phyloP scores from a whole-genome alignment of 2,113 vertebrate species.

The Carettochelys insculpta region DNA sequence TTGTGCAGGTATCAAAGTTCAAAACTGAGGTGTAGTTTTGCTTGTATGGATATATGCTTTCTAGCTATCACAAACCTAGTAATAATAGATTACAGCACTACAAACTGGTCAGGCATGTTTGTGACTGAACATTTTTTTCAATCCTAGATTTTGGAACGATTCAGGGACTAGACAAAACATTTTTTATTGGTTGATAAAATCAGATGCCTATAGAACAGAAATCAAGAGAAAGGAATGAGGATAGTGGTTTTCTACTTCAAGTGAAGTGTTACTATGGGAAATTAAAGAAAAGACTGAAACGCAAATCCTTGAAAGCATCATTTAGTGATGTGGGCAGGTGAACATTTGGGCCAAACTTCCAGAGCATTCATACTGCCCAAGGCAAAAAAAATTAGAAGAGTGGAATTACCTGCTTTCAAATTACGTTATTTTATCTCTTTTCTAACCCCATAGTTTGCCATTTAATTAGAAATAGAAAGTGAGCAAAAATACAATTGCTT shows the following conservation, averaged over 20 bases:
- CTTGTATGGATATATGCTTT: not conserved
- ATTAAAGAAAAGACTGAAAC: not conserved
- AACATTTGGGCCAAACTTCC: not conserved
- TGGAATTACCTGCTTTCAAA: not conserved
- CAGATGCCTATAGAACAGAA: not conserved
- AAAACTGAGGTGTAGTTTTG: not conserved
- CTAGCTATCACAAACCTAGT: not conserved
- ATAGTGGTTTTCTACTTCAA: not conserved
- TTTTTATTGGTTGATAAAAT: not conserved
- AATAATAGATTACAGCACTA: not conserved
- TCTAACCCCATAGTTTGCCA: not conserved
- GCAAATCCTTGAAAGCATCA: not conserved
- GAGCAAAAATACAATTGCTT: not conserved
- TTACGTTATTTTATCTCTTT: not conserved
- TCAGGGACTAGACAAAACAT: not conserved
- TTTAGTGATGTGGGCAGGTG: not conserved
- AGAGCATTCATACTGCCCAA: not conserved
- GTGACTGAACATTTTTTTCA: not conserved
- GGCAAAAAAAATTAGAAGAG: not conserved
- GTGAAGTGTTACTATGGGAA: not conserved
- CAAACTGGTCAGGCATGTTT: not conserved
- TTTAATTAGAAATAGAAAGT: not conserved
- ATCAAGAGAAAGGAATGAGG: not conserved
- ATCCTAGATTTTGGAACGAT: not conserved
- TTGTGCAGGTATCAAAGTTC: not conserved